Evolutionary conservation across 2,888 invertebrate species (phyloP), one percentile per base, ranked within the genome.

Genomic region (Sepiola atlantica): DNA sequence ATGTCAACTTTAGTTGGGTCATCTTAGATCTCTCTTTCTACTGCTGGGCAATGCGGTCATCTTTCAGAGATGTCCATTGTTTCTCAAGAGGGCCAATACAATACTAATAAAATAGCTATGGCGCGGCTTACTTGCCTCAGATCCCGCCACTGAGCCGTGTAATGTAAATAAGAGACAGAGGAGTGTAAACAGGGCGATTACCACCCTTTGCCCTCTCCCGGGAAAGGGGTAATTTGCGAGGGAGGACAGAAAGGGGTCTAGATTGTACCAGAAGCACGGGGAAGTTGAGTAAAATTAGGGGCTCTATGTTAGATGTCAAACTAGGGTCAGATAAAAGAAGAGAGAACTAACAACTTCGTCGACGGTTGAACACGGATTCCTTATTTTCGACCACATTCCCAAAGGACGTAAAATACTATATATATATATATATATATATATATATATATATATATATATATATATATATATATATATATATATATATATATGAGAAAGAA

Each of bases 31-130:
- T 45, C 45, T 45, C 45, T 45, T 8, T 45, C 45, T 45, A n/a
- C n/a, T n/a, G n/a, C n/a, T n/a, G n/a, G n/a, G n/a, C n/a, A n/a
- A n/a, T n/a, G n/a, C 45, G 2, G 45, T 45, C 45, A 45, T 45
- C 45, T 45, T 45, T 45, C 45, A 45, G 45, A 8, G 45, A 45
- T 45, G 8, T 45, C 45, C 45, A 45, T 45, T 45, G 45, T 45
- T 45, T 45, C 8, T 45, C 45, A 8, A 45, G 45, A 45, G 45
- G 45, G 45, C 18, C 35, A 35, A 28, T 45, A 91, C 32, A 91
- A 91, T 91, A 91, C 32, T 91, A 91, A 35, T 91, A 35, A 21
- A 91, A 91, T 91, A 91, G 45, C 45, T 35, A 35, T 91, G 35
- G 35, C 35, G 35, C 91, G 45, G 45, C 35, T 35, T 91, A 91